phyloP scores from a whole-genome alignment of 2,113 vertebrate genomes.

The Brachionichthys hirsutus region DNA sequence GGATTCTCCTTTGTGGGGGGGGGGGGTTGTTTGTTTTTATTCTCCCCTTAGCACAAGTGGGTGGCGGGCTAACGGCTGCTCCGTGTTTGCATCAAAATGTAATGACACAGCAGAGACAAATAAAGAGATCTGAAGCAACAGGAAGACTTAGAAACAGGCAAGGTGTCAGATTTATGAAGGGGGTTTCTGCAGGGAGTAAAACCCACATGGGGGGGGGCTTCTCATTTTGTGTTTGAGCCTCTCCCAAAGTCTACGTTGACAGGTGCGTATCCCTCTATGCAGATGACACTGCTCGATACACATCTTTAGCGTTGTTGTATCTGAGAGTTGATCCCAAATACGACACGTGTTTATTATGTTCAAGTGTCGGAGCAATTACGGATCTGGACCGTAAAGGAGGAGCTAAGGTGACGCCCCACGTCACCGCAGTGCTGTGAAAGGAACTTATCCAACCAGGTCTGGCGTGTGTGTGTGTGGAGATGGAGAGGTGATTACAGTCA shows the following conservation, averaged over 20 bases:
- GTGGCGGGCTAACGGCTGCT: constrained; percentile 18
- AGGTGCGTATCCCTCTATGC: background rate
- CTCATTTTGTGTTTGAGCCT: background rate
- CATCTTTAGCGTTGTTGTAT: no score
- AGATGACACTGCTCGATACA: constrained; percentile 18
- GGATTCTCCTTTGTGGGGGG: background rate
- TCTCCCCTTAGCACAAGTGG: constrained; percentile 12
- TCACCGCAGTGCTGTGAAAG: constrained; percentile 1
- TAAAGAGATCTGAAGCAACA: constrained; percentile 4
- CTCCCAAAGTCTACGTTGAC: background rate
- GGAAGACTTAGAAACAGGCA: background rate
- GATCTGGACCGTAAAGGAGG: no score
- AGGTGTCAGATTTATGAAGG: background rate
- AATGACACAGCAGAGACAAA: constrained; percentile 15
- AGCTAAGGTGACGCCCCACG: no score
- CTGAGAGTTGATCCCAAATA: no score
- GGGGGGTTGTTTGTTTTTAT: constrained; percentile 17
- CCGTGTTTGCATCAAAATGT: constrained; percentile 11
- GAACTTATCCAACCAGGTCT: background rate
- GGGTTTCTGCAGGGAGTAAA: background rate
- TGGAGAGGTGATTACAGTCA: constrained; percentile 69
- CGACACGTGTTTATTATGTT: no score
- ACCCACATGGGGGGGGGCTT: background rate
- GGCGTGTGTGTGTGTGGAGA: constrained; percentile 29
- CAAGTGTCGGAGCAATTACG: no score